These are phyloP conservation scores for Thaumetopoea pityocampa DNA, from an alignment of 1,140 invertebrate genomes.

Conservation along the genomic window DNA sequence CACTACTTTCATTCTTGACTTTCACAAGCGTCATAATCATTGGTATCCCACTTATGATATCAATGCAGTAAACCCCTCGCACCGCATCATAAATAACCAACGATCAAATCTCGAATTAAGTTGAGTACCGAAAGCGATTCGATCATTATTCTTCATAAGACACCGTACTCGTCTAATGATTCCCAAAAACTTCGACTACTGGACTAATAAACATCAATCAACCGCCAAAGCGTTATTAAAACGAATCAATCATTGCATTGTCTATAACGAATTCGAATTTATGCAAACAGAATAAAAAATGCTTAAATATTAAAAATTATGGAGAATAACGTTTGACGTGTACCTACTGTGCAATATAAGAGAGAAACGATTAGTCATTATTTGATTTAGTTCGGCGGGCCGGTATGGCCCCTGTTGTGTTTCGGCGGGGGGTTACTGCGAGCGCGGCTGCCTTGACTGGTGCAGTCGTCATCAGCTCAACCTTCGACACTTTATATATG, in stretches of 20 bases:
- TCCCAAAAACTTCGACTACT: constrained; percentile 69
- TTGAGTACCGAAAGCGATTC: constrained; percentile 51
- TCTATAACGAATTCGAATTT: constrained; percentile 69
- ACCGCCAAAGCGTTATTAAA: constrained; percentile 64
- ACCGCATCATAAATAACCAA: constrained; percentile 48
- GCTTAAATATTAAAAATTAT: constrained; percentile 63
- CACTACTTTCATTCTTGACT: too few relatives aligned
- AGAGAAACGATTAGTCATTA: constrained; percentile 75
- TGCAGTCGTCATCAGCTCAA: constrained; percentile 53
- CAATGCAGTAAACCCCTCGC: constrained; percentile 40
- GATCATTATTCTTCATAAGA: constrained; percentile 70
- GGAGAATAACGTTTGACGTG: constrained; percentile 70
- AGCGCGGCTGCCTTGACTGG: constrained; percentile 40
- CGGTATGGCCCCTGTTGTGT: constrained; percentile 50
- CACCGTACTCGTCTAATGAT: constrained; percentile 63
- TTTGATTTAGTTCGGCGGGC: constrained; percentile 72
- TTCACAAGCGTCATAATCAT: too few relatives aligned
- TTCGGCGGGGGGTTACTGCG: constrained; percentile 56
- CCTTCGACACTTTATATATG: constrained; percentile 65
- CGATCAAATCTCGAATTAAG: constrained; percentile 58
- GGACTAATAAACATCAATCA: constrained; percentile 75
- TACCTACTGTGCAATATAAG: constrained; percentile 75
- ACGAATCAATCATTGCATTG: constrained; percentile 67
- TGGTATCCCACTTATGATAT: constrained; percentile 39
- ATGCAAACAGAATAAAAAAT: constrained; percentile 66